Base-by-base conservation (phyloP, 1,140 invertebrate species). In the Micrasema longulum region DNA sequence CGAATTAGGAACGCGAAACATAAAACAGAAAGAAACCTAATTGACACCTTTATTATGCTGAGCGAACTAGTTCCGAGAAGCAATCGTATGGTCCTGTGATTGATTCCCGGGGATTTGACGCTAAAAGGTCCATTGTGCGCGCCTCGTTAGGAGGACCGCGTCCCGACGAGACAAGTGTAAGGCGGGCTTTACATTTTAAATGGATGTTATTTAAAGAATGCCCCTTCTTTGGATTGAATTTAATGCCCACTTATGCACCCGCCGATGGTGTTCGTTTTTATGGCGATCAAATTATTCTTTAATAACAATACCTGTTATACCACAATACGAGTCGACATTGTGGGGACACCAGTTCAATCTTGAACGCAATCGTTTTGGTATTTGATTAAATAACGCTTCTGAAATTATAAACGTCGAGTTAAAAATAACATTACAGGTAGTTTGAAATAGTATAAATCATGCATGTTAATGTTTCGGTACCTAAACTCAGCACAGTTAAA, bases 91-190 rank as follows among this genome's bases (percentile, higher is more conserved):
- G 53, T 55, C 18, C 55, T n/a, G 73, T 74, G 73, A 74, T 74
- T 74, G 73, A 74, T 63, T 60, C 69, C 55, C 73, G 41, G 65
- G 38, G 67, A 65, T 18, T 52, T 74, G 73, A 74, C 73, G 66
- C 69, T 74, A 74, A 74, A 71, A 74, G 73, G 20, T 43, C 73
- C 64, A 74, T 74, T 71, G 73, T 74, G 72, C 43, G 16, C 9
- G 57, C 18, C 52, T 72, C 67, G 67, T 69, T 69, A 69, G 41
- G 26, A 31, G 3, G 26, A n/a, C 55, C 18, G 36, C 16, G 48
- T 14, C 67, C 67, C 26, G 50, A 47, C 38, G 67, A 53, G 67
- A 69, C 67, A 69, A 57, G 67, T 68, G 65, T 68, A 68, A 55
- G 45, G 53, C 53, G 36, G 52, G 38, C 67, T 60, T 60, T 20